A percentile compares a stretch with the other conserved stretches of the same genome.
Conservation (phyloP, 2,113 vertebrate species). For the Scartelaos histophorus region DNA sequence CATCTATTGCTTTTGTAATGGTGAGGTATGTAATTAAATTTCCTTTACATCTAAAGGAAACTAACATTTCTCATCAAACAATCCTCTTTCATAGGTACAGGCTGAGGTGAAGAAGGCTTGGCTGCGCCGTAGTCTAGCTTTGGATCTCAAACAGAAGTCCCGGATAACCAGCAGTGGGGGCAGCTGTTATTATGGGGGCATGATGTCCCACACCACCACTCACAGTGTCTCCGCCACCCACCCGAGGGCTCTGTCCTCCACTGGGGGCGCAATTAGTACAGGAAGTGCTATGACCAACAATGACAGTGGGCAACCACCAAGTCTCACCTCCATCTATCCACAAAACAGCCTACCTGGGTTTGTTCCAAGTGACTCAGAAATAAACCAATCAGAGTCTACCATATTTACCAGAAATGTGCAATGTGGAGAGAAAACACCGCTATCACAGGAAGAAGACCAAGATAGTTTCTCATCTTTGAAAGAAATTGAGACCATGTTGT, state of each 20-base stretch:
- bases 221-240: slow-evolving; percentile 75
- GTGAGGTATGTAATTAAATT: slow-evolving; percentile 73
- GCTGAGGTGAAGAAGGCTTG: slow-evolving; percentile 83
- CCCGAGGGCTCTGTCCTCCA: slow-evolving; percentile 53
- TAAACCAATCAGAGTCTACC: slow-evolving; percentile 14
- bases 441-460: slow-evolving; percentile 37
- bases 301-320: slow-evolving; percentile 36
- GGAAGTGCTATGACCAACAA: slow-evolving; percentile 16
- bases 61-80: background rate
- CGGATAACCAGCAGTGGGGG: slow-evolving; percentile 79
- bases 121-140: slow-evolving; percentile 75
- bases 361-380: slow-evolving; percentile 43
- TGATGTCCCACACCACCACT: slow-evolving; percentile 81
- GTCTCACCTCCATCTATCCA: slow-evolving; percentile 39
- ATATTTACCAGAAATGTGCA: slow-evolving; percentile 32
- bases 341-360: slow-evolving; percentile 50
- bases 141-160: slow-evolving; percentile 81
- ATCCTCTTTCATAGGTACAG: slow-evolving; percentile 72
- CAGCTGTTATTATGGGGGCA: slow-evolving; percentile 81
- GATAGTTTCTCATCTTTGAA: slow-evolving; percentile 49
- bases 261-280: slow-evolving; percentile 29
- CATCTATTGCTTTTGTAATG: slow-evolving; percentile 88
- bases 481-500: slow-evolving; percentile 76
- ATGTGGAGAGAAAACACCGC: slow-evolving; percentile 4
- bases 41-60: background rate